These are phyloP conservation scores for Conistra vaccinii DNA, from an alignment of 2,888 invertebrate species.

Conservation along the genomic window DNA sequence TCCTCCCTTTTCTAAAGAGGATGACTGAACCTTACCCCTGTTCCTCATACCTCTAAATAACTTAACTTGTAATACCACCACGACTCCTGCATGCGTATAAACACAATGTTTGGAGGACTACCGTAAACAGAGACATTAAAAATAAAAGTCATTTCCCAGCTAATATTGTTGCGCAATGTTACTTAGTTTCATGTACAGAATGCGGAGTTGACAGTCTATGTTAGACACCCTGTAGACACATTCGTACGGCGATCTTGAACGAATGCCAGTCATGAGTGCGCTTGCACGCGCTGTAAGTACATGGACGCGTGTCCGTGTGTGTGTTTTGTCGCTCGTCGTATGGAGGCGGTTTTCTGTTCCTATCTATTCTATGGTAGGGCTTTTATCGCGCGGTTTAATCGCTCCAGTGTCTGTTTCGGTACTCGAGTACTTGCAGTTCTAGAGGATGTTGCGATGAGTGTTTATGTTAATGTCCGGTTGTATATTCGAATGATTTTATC, in stretches of 20 bases:
- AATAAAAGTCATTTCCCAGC: background rate
- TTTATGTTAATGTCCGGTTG: background rate
- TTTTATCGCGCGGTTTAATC: background rate
- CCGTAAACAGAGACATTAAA: background rate
- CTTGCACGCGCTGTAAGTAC: background rate
- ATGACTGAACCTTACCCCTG: too few species aligned
- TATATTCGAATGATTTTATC: background rate
- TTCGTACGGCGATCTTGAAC: background rate
- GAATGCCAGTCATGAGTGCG: background rate
- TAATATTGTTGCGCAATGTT: background rate
- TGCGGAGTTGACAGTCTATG: background rate
- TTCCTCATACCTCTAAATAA: too few species aligned
- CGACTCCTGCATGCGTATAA: background rate
- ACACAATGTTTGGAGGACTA: background rate
- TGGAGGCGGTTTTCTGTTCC: background rate
- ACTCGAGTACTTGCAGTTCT: background rate
- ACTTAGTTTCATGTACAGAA: background rate
- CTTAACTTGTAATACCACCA: background rate
- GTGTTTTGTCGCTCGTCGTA: background rate
- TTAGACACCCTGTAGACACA: background rate
- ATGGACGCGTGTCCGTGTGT: background rate
- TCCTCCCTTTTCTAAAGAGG: too few species aligned
- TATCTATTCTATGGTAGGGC: background rate
- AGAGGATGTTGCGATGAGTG: background rate
- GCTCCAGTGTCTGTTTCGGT: constrained; percentile 1